phyloP scores from a whole-genome alignment of 2,888 invertebrate species.

The Ferdinandea cuprea region DNA sequence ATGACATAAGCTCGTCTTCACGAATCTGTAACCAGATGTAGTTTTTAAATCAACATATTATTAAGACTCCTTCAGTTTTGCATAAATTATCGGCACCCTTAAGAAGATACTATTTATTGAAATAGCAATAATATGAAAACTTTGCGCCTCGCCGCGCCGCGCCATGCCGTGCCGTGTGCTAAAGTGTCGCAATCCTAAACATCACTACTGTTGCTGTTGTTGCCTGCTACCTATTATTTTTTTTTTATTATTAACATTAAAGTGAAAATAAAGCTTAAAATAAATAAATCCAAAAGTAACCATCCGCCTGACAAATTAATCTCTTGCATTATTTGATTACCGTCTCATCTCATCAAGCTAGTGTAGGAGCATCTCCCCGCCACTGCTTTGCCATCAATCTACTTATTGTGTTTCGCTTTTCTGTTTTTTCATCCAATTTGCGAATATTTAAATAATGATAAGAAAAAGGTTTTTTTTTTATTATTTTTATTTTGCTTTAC shows the following conservation, averaged over 20 bases:
- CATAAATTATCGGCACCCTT: constrained; percentile 26
- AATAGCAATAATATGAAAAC: too few relatives aligned
- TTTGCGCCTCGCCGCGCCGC: too few relatives aligned
- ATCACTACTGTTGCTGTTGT: constrained; percentile 1
- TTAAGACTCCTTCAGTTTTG: constrained; percentile 13
- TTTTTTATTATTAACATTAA: not conserved
- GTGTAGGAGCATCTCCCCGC: not conserved
- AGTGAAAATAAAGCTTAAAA: not conserved
- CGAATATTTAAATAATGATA: constrained; percentile 62
- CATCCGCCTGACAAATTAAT: not conserved
- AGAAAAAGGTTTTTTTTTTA: constrained; percentile 21
- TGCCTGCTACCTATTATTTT: too few relatives aligned
- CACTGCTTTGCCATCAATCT: not conserved
- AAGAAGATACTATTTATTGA: constrained; percentile 1
- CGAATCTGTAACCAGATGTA: constrained; percentile 41
- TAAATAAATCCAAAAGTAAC: constrained; percentile 4
- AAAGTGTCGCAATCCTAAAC: constrained; percentile 1
- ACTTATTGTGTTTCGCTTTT: not conserved
- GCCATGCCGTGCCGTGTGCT: too few relatives aligned
- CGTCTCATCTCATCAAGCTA: not conserved
- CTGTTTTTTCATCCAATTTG: constrained; percentile 21
- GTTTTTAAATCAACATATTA: constrained; percentile 38
- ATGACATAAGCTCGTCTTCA: constrained; percentile 36
- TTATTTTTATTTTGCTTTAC: too few relatives aligned
- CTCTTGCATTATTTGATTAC: constrained; percentile 4